Percentiles rank a stretch among this genome's conserved stretches.
Evolutionary conservation across 1,140 invertebrate genomes (phyloP).

Genomic region (Drosophila littoralis): DNA sequence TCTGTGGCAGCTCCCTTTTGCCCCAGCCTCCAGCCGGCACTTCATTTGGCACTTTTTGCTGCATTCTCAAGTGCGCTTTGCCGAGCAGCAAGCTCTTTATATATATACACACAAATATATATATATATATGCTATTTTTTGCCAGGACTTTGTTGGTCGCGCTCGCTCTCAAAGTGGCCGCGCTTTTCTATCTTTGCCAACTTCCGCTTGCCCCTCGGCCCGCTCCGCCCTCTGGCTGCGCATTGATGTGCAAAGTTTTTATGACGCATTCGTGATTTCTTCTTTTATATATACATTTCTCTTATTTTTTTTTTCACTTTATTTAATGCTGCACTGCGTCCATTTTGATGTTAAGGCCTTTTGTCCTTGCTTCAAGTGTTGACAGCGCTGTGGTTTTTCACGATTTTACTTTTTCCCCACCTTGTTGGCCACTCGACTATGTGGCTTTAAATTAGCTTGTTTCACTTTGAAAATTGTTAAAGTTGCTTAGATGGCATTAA

Average conservation of each 20-base stretch:
- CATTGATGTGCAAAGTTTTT: conserved; percentile 78
- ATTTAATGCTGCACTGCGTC: conserved; percentile 71
- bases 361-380: conserved; percentile 70
- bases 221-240: conserved; percentile 22
- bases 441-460: conserved; percentile 29
- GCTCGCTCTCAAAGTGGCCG: conserved; percentile 56
- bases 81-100: conserved; percentile 57
- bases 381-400: conserved; percentile 35
- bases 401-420: conserved; percentile 19
- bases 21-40: conserved; percentile 5
- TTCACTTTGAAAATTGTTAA: neutral
- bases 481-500: neutral
- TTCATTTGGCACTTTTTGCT: conserved; percentile 51
- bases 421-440: conserved; percentile 15
- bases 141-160: conserved; percentile 61
- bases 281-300: conserved; percentile 39
- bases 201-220: neutral
- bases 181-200: conserved; percentile 52
- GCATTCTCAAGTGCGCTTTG: conserved; percentile 67
- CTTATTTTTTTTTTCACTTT: neutral
- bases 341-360: conserved; percentile 68
- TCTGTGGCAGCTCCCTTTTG: conserved; percentile 19
- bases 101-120: conserved; percentile 31
- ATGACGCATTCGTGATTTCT: conserved; percentile 79
- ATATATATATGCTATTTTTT: conserved; percentile 3